Conservation (phyloP, 1,140 invertebrate species). For the Macrotrachela quadricornifera region DNA sequence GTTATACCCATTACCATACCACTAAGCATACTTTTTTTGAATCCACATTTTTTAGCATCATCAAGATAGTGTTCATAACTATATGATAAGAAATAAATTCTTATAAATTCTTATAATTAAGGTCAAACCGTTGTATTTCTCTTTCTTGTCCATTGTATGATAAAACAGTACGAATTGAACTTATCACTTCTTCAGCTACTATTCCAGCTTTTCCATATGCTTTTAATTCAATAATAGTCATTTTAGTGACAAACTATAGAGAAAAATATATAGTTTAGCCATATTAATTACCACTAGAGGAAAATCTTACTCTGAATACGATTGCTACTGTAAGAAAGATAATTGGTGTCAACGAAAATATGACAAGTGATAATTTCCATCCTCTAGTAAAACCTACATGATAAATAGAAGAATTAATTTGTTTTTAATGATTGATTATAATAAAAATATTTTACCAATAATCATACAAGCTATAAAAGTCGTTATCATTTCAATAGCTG, state of each 20-base stretch:
- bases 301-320: conserved; percentile 17
- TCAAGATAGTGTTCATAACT: too few species aligned
- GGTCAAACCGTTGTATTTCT: conserved; percentile 20
- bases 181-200: conserved; percentile 28
- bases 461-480: conserved; percentile 20
- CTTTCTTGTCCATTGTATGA: conserved; percentile 29
- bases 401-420: too few species aligned
- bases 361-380: conserved; percentile 27
- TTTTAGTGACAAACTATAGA: conserved; percentile 6
- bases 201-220: conserved; percentile 28
- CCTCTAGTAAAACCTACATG: conserved; percentile 20
- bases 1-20: too few species aligned
- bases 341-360: conserved; percentile 21
- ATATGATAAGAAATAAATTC: too few species aligned
- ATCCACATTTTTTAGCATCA: too few species aligned
- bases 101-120: too few species aligned
- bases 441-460: too few species aligned
- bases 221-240: conserved; percentile 18
- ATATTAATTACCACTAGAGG: too few species aligned
- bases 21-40: too few species aligned
- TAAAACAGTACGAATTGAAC: conserved; percentile 26
- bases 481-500: conserved; percentile 38
- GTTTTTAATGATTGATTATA: too few species aligned
- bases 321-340: conserved; percentile 15
- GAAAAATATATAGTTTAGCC: too few species aligned